Evolutionary conservation across 2,888 invertebrate species (phyloP).

Genomic region (Formica aserva): DNA sequence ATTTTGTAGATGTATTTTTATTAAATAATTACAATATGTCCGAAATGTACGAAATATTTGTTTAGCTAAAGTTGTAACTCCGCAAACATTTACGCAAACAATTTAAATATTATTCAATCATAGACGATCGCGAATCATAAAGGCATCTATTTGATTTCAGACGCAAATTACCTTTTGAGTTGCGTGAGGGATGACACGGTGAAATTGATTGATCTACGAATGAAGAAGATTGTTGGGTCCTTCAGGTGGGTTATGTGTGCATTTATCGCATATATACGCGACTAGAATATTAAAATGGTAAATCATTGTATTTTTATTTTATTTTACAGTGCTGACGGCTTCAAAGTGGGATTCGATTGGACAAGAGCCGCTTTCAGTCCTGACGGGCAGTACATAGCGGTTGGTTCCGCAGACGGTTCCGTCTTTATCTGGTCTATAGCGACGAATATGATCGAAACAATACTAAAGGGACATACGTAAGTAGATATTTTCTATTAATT

Average conservation of each 20-base stretch:
- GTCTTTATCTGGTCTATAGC: conserved; percentile 96
- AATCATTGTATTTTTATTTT: conserved; percentile 15
- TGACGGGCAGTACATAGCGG: conserved; percentile 94
- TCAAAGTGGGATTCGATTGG: conserved; percentile 98
- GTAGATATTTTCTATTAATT: conserved; percentile 82
- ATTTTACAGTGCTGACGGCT: conserved; percentile 94
- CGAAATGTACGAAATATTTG: conserved; percentile 6
- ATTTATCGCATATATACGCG: neutral
- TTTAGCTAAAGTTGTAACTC: neutral
- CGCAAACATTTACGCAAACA: conserved; percentile 20
- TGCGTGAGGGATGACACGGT: conserved; percentile 98
- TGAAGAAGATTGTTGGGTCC: conserved; percentile 95
- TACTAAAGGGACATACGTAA: conserved; percentile 94
- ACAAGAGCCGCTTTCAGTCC: conserved; percentile 97
- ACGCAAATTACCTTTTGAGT: conserved; percentile 95
- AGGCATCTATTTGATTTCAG: conserved; percentile 87
- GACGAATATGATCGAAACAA: conserved; percentile 91
- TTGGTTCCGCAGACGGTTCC: conserved; percentile 96
- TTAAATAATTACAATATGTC: neutral
- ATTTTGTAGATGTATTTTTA: conserved; percentile 17
- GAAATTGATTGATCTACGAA: conserved; percentile 97
- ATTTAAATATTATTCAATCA: conserved; percentile 37
- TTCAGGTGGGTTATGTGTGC: conserved; percentile 90
- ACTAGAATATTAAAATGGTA: conserved; percentile 18
- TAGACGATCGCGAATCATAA: conserved; percentile 21